These are phyloP conservation scores for Orchesellides sinensis DNA, from an alignment of 2,888 invertebrate genomes.

Conservation along the genomic window DNA sequence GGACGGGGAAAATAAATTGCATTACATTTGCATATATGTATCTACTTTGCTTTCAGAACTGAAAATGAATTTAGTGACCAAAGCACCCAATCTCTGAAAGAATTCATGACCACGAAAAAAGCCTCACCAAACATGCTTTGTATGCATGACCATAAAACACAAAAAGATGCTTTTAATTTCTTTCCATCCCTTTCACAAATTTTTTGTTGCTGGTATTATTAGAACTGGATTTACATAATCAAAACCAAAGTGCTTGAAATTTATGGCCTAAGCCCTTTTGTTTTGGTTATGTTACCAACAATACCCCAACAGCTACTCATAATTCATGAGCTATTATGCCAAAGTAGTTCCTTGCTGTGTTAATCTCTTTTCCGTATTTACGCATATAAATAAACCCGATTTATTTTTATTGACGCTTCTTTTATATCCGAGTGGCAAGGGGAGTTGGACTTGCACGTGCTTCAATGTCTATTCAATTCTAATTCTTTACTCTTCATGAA, in stretches of 20 bases:
- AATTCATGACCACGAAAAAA: too few species aligned
- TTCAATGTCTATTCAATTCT: neutral
- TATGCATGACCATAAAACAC: conserved; percentile 2
- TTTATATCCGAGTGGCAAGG: neutral
- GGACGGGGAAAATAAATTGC: too few species aligned
- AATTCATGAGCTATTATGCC: neutral
- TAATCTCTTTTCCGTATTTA: conserved; percentile 34
- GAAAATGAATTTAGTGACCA: too few species aligned
- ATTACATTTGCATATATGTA: too few species aligned
- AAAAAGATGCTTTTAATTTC: neutral
- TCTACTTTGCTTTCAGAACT: too few species aligned
- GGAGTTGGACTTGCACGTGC: conserved; percentile 2
- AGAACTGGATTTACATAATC: conserved; percentile 1
- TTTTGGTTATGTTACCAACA: conserved; percentile 21
- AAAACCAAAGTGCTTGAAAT: conserved; percentile 30
- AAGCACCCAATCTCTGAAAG: too few species aligned
- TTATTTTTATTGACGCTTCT: neutral
- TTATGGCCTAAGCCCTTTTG: conserved; percentile 32
- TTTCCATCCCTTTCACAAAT: neutral
- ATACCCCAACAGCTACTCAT: neutral
- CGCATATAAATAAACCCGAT: neutral
- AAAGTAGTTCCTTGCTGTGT: neutral
- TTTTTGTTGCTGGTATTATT: neutral
- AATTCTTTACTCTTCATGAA: neutral
- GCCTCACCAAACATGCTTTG: too few species aligned